Base-by-base conservation (phyloP, 2,888 invertebrate genomes). In the Macaria notata region DNA sequence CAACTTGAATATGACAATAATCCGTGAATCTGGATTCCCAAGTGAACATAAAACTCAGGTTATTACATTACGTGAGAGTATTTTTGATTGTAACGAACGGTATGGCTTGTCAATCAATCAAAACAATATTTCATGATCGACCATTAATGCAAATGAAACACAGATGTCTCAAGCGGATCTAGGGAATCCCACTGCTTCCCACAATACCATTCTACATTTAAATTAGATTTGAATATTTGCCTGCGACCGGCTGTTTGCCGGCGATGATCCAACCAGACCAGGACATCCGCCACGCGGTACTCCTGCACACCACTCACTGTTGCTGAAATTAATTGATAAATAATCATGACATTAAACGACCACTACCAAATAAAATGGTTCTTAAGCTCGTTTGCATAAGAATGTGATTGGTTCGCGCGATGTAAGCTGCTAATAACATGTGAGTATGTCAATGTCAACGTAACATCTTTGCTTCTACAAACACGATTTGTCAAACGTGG, bases 371-470 rank as follows among this genome's bases (percentile, higher is more conserved):
- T 7, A 47, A 55, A 47, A 49, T 50, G 46, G 41, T 45, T 49
- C 54, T 53, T 58, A 57, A 0, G 3, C 0, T 0, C 7, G 19
- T 49, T 9, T 8, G 6, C 30, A 38, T 55, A 62, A 43, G 53
- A 46, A 39, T 19, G 31, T 41, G 55, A 54, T 59, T 62, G 55
- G 52, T 30, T 42, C 49, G 33, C 30, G 3, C 8, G 31, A 29
- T 30, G 31, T 33, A 39, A 50, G 43, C 31, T 46, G 42, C 54
- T 61, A 60, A 59, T 54, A 19, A 56, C 39, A 47, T 56, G 48
- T 55, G 50, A 57, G 58, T 56, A 52, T 49, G 71, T 73, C 78
- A 78, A 77, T 78, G 78, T 75, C 79, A 73, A 64, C 63, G 50
- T 54, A 58, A 19, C 52, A 61, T 59, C 61, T 66, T 69, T 56